These are phyloP conservation scores for Xenopus borealis DNA, from an alignment of 2,113 vertebrate genomes.

Conservation along the genomic window DNA sequence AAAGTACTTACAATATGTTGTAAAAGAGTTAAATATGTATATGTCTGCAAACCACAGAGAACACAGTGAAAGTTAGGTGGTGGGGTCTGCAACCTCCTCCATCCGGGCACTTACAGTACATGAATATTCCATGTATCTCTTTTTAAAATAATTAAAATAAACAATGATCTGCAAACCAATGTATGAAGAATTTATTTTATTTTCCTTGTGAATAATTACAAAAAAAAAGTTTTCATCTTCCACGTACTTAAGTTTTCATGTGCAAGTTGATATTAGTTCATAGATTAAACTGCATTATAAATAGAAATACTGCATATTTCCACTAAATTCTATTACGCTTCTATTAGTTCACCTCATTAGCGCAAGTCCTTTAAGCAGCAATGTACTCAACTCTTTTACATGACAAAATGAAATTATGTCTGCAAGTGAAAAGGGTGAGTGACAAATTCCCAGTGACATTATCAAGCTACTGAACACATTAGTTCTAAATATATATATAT, in stretches of 20 bases:
- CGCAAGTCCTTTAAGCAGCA: not conserved
- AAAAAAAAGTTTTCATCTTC: too few species aligned
- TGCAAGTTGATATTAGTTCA: not conserved
- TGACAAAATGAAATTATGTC: not conserved
- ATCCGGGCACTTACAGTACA: too few species aligned
- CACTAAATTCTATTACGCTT: not conserved
- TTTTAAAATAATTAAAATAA: too few species aligned
- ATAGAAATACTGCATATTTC: not conserved
- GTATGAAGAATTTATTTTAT: too few species aligned
- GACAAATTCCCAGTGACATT: not conserved
- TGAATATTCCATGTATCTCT: too few species aligned
- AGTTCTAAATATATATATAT: not conserved
- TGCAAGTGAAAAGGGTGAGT: not conserved
- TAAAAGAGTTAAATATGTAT: too few species aligned
- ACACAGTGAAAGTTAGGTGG: too few species aligned
- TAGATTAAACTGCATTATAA: not conserved
- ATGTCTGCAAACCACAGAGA: too few species aligned
- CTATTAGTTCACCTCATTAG: conserved; percentile 1
- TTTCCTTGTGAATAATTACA: too few species aligned
- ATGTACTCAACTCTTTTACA: not conserved
- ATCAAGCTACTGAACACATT: not conserved
- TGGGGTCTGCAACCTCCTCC: too few species aligned
- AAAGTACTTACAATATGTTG: too few species aligned
- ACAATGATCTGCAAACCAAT: too few species aligned
- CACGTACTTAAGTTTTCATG: not conserved